phyloP scores from a whole-genome alignment of 1,140 invertebrate genomes.

The Drosophila melanica region DNA sequence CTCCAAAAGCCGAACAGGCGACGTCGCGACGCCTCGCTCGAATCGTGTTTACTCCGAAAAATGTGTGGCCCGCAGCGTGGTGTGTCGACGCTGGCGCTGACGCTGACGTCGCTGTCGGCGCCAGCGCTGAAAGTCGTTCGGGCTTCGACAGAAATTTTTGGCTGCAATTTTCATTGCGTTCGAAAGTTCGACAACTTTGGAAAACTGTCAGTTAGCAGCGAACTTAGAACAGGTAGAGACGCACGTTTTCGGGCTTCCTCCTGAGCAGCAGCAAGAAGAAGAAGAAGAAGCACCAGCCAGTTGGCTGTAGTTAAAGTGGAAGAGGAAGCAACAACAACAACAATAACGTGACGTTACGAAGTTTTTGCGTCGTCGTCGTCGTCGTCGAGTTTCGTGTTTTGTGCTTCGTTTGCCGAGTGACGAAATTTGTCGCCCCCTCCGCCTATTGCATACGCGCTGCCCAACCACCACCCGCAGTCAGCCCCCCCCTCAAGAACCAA shows the following conservation, averaged over 20 bases:
- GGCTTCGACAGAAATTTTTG: slow-evolving; percentile 40
- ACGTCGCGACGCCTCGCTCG: neutral
- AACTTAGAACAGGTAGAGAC: slow-evolving; percentile 84
- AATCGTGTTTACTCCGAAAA: slow-evolving; percentile 64
- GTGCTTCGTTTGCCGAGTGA: slow-evolving; percentile 14
- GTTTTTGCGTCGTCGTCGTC: slow-evolving; percentile 7
- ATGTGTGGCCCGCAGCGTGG: neutral
- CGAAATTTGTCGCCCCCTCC: neutral
- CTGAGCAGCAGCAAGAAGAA: slow-evolving; percentile 38
- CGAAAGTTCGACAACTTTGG: slow-evolving; percentile 84
- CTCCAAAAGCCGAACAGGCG: neutral
- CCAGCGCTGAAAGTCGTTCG: slow-evolving; percentile 3
- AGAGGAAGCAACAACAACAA: slow-evolving; percentile 9
- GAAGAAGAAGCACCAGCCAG: slow-evolving; percentile 38
- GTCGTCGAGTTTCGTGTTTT: slow-evolving; percentile 4
- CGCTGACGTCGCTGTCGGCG: slow-evolving; percentile 6
- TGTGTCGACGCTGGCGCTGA: neutral
- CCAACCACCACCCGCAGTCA: neutral
- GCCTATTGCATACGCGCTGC: neutral
- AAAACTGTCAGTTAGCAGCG: slow-evolving; percentile 84
- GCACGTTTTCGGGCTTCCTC: slow-evolving; percentile 69
- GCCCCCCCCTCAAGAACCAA: neutral
- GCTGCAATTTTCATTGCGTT: slow-evolving; percentile 77
- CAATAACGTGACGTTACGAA: slow-evolving; percentile 18
- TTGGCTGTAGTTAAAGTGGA: slow-evolving; percentile 6